These are phyloP conservation scores for Hyposmocoma kahamanoa DNA, from an alignment of 1,140 invertebrate species.

Conservation along the genomic window DNA sequence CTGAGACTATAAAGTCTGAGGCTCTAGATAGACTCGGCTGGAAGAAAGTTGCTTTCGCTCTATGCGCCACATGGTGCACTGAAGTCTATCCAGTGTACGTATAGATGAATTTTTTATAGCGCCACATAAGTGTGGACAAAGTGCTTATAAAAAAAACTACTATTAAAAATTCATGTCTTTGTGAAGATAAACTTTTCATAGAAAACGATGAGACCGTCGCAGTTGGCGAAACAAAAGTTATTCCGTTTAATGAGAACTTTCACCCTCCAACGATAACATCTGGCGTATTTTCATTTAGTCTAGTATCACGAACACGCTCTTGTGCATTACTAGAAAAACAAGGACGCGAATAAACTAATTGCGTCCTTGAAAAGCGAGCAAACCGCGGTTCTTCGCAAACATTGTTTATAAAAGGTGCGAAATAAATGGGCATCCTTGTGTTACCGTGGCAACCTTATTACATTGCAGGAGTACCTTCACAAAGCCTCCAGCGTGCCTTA, in stretches of 20 bases:
- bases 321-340: constrained; percentile 9
- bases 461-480: constrained; percentile 42
- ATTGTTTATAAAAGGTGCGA: constrained; percentile 49
- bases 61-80: constrained; percentile 1
- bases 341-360: constrained; percentile 30
- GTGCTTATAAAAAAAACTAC: too few species aligned
- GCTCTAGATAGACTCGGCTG: not conserved
- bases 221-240: not conserved
- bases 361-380: constrained; percentile 23
- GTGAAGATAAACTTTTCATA: too few species aligned
- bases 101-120: too few species aligned
- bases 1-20: not conserved
- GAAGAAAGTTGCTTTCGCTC: too few species aligned
- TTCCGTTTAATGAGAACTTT: not conserved
- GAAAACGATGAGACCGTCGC: not conserved
- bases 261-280: not conserved
- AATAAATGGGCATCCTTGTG: constrained; percentile 29
- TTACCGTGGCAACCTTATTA: constrained; percentile 47
- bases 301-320: not conserved
- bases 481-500: constrained; percentile 61
- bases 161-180: too few species aligned
- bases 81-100: too few species aligned
- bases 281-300: not conserved
- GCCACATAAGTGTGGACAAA: too few species aligned
- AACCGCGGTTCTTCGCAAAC: constrained; percentile 19